Base-by-base conservation (phyloP, 2,797 vertebrate species). In the Buphagus erythrorhynchus region DNA sequence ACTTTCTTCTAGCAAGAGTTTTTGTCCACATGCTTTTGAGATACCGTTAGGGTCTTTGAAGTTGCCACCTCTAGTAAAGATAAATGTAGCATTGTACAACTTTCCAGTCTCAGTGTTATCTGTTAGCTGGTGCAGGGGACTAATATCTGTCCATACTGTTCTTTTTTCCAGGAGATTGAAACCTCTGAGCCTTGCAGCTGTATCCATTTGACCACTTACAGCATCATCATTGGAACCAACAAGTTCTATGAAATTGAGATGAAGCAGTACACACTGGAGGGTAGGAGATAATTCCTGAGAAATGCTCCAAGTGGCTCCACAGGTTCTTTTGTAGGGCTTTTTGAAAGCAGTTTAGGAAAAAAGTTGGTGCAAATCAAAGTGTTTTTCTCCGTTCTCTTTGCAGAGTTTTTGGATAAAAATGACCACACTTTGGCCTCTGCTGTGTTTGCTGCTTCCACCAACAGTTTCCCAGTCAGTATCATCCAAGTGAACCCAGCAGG, bases 221-320 rank as follows among this genome's bases (percentile, higher is more conserved):
- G 99, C 97, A 98, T 99, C 98, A 99, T 99, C 97, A 99, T 99
- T 11, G 99, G 99, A 93, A 99, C 99, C 97, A 99, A 99, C 97
- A 99, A 99, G 97, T 99, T 99, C 98, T 99, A 99, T 55, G 99
- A 99, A 97, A 99, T 99, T 16, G 99, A 99, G 98, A 99, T 99
- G 99, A 99, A 99, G 98, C 99, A 99, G 98, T 99, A 99, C 69
- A 99, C 99, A 0, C 98, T 99, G 1, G 99, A 99, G 63, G 99
- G 99, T 99, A 97, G 76, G 98, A 43, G 48, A 28, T 1, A 0
- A 5, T 58, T 62, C 40, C 51, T 18, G 19, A 52, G 43, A 51
- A 67, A 28, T 1, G 0, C 14, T 19, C 22, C 35, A 31, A 35
- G 51, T 51, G 25, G 42, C 77, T 82, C 58, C 78, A 45, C 52